Evolutionary conservation across 64 coral and sea anemone species (phyloP), one percentile per base, ranked within the genome.

Genomic region (Porites lutea): DNA sequence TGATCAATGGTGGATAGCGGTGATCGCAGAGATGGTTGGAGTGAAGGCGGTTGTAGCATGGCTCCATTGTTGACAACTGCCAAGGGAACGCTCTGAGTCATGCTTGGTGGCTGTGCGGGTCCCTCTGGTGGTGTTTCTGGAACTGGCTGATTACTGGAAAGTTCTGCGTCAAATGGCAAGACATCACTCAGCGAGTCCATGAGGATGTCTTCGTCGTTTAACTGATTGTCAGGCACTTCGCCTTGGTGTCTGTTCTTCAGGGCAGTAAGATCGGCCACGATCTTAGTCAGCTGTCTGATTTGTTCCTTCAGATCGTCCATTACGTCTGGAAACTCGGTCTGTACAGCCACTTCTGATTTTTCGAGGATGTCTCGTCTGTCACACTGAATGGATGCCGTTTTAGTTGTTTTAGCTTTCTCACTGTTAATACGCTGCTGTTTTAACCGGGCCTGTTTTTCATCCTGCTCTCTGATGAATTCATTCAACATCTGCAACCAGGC

Each of bases 221-320:
- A 71, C n/a, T 21, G 67, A 71, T 71, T 8, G 27, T 8, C 27
- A 71, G 19, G 67, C 18, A n/a, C 67, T 37, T 71, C 19, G 18
- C 67, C 27, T 21, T 22, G 18, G 67, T 71, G 18, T 71, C 67
- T 71, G 19, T n/a, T 21, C 67, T 71, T 71, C 67, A 71, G 67
- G 67, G 67, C 19, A 22, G 67, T 71, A 21, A 71, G 67, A 6
- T 71, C 67, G 19, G 67, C 67, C 16, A 71, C 2, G 16, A 71
- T 71, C 67, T 71, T 23, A 21, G 67, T 71, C 67, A 71, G 67
- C 4, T 21, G 16, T 71, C 67, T 71, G 67, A 71, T 21, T 71
- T 71, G 67, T 71, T 71, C 67, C 67, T 71, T 71, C 67, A 71
- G 19, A 21, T 71, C 67, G 4, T 71, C 67, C 67, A 71, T 71